Evolutionary conservation across 2,888 invertebrate genomes (phyloP).

Genomic region (Ferrisia virgata): DNA sequence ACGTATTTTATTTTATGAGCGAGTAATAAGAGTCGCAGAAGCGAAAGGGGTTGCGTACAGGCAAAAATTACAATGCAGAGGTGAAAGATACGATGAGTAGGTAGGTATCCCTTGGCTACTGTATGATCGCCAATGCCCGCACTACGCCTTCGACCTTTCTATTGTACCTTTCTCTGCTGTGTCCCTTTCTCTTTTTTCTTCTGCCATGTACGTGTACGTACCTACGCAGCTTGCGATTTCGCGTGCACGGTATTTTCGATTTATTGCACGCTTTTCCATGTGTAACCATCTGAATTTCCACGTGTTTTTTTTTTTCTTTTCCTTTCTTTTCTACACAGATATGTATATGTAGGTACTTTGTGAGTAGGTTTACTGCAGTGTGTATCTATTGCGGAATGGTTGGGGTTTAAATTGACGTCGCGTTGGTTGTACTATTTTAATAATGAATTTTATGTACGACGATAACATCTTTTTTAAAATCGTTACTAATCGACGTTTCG

Average conservation of each 20-base stretch:
- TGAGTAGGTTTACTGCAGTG: no score
- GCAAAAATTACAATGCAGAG: no score
- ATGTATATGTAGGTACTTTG: no score
- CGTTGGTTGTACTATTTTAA: no score
- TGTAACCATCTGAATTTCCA: not conserved
- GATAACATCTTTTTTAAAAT: no score
- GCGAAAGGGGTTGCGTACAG: not conserved
- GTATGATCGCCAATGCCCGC: not conserved
- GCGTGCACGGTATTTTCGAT: conserved; percentile 25
- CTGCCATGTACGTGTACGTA: not conserved
- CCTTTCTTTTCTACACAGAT: no score
- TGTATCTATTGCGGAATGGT: no score
- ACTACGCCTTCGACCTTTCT: not conserved
- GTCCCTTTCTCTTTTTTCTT: not conserved
- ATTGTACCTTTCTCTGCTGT: not conserved
- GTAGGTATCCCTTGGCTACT: not conserved
- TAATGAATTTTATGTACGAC: no score
- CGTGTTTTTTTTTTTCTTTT: not conserved
- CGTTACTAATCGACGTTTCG: no score
- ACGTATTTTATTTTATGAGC: conserved; percentile 37
- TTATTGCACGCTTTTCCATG: conserved; percentile 1
- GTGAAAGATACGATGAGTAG: no score
- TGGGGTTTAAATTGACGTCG: no score
- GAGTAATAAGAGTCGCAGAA: not conserved
- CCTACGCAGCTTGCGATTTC: not conserved